Evolutionary conservation across 2,113 vertebrate species (phyloP).

Genomic region (Triplophysa dalaica): DNA sequence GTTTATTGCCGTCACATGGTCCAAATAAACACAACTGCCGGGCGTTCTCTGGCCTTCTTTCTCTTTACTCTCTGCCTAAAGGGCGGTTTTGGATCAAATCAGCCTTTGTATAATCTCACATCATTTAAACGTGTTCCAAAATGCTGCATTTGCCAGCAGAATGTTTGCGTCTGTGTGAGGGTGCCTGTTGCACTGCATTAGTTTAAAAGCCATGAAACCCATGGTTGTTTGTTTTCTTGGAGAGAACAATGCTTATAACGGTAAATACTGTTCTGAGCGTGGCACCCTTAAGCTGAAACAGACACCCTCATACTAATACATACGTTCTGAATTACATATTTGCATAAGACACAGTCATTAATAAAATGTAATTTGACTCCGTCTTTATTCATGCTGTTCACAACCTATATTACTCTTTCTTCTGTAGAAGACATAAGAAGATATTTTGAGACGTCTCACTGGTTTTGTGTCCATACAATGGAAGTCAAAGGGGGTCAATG

Average conservation of each 20-base stretch:
- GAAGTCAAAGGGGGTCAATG: too few relatives aligned
- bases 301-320: too few relatives aligned
- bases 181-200: constrained; percentile 19
- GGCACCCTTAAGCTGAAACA: too few relatives aligned
- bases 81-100: constrained; percentile 54
- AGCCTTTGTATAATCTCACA: constrained; percentile 39
- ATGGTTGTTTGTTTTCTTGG: not conserved
- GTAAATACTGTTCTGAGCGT: too few relatives aligned
- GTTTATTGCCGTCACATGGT: constrained; percentile 45
- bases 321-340: too few relatives aligned
- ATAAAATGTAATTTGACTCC: too few relatives aligned
- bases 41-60: constrained; percentile 19
- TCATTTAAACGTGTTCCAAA: constrained; percentile 29
- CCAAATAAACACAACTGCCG: constrained; percentile 35
- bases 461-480: too few relatives aligned
- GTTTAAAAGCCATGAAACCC: constrained; percentile 17
- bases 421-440: too few relatives aligned
- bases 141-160: not conserved
- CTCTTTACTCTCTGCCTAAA: constrained; percentile 46
- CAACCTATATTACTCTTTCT: too few relatives aligned
- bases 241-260: not conserved
- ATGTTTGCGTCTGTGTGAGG: not conserved
- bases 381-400: too few relatives aligned
- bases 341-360: too few relatives aligned
- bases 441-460: too few relatives aligned